These are phyloP conservation scores for Psilopsiagon aymara DNA, from an alignment of 2,113 vertebrate species.

Conservation along the genomic window DNA sequence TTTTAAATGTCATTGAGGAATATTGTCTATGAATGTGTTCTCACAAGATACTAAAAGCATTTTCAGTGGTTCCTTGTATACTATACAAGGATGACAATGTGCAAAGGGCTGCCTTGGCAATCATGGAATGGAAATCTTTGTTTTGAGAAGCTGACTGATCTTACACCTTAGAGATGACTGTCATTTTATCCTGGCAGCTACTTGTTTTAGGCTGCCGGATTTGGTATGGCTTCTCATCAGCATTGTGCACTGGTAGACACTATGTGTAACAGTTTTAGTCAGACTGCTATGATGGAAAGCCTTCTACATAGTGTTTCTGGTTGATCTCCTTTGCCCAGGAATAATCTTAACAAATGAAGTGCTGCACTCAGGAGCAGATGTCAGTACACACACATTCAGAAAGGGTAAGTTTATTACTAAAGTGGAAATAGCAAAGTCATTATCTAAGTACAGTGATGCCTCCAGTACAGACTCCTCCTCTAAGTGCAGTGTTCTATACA, in stretches of 20 bases:
- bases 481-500: background rate
- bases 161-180: background rate
- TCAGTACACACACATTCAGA: background rate
- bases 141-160: constrained; percentile 27
- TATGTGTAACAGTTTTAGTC: background rate
- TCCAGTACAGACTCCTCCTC: background rate
- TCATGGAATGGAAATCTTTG: background rate
- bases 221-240: constrained; percentile 12
- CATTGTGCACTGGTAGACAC: background rate
- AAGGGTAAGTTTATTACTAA: background rate
- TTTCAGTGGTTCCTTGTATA: background rate
- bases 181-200: constrained; percentile 19
- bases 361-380: background rate
- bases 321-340: constrained; percentile 19
- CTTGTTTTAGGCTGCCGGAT: background rate
- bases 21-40: background rate
- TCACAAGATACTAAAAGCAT: background rate
- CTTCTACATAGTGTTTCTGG: background rate
- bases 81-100: background rate
- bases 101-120: constrained; percentile 18
- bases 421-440: background rate
- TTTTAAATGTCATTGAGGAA: background rate
- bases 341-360: background rate
- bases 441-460: background rate
- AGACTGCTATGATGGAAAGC: background rate